Conservation (phyloP, 2,797 vertebrate genomes). For the Channa striata region DNA sequence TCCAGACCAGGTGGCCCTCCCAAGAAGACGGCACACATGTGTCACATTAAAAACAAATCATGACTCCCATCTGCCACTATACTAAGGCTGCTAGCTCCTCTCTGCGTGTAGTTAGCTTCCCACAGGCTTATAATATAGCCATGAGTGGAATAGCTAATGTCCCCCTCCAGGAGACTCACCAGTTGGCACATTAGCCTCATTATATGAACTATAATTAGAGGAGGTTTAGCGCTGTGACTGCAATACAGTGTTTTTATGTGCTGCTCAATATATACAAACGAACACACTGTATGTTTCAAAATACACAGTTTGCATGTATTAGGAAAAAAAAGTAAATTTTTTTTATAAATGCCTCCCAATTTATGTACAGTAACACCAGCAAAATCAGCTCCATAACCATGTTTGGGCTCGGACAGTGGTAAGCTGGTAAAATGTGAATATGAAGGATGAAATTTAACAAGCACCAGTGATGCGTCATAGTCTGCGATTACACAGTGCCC, state of each 20-base stretch:
- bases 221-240: not conserved
- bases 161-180: conserved; percentile 35
- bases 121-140: conserved; percentile 47
- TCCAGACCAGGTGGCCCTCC: conserved; percentile 57
- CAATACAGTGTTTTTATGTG: not conserved
- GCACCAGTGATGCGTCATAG: not conserved
- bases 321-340: too few species aligned
- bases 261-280: not conserved
- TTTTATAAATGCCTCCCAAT: too few species aligned
- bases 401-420: too few species aligned
- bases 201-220: conserved; percentile 46
- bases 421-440: too few species aligned
- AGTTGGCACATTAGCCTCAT: conserved; percentile 50
- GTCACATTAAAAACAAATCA: conserved; percentile 77
- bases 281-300: not conserved
- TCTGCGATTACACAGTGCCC: not conserved
- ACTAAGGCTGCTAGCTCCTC: conserved; percentile 44
- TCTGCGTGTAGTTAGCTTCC: conserved; percentile 65
- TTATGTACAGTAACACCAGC: too few species aligned
- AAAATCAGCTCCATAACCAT: too few species aligned
- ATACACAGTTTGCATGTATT: not conserved
- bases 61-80: conserved; percentile 67
- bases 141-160: conserved; percentile 67
- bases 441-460: too few species aligned
- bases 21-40: conserved; percentile 51